Evolutionary conservation across 2,888 invertebrate genomes (phyloP).

Genomic region (Metalampra italica): DNA sequence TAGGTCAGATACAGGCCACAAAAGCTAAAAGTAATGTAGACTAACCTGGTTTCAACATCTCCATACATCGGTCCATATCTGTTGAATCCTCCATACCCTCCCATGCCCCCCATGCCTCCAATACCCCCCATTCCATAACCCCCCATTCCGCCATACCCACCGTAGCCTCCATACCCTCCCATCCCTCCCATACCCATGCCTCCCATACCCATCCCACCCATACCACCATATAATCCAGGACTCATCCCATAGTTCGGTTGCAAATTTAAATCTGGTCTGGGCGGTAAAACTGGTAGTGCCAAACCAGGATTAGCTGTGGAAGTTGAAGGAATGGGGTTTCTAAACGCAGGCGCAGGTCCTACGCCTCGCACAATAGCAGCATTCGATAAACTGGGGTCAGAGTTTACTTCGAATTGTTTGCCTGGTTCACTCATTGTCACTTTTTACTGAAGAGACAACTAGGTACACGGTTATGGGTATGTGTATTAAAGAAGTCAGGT

Average conservation of each 20-base stretch:
- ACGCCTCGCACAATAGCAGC: constrained; percentile 28
- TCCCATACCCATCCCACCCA: constrained; percentile 23
- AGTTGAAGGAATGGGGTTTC: constrained; percentile 46
- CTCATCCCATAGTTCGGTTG: constrained; percentile 44
- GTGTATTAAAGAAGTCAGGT: constrained; percentile 16
- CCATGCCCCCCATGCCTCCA: constrained; percentile 37
- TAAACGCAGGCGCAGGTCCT: constrained; percentile 34
- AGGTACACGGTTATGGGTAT: constrained; percentile 17
- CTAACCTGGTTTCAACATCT: constrained; percentile 81
- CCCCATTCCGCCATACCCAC: constrained; percentile 26
- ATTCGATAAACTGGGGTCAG: constrained; percentile 46
- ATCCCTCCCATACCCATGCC: constrained; percentile 23
- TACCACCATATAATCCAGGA: constrained; percentile 20
- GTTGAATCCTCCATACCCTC: constrained; percentile 63
- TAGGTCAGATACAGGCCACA: no score
- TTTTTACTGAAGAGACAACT: constrained; percentile 20
- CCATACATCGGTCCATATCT: constrained; percentile 67
- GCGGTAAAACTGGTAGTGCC: constrained; percentile 50
- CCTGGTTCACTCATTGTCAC: constrained; percentile 51
- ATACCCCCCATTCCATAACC: constrained; percentile 21
- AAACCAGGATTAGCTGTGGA: constrained; percentile 24
- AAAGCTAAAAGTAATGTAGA: neutral
- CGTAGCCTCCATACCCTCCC: constrained; percentile 24
- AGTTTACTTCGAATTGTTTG: constrained; percentile 43
- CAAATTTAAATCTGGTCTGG: constrained; percentile 46